These are phyloP conservation scores for Coptodon bakossiorum DNA, from an alignment of 2,113 vertebrate genomes.

Conservation along the genomic window DNA sequence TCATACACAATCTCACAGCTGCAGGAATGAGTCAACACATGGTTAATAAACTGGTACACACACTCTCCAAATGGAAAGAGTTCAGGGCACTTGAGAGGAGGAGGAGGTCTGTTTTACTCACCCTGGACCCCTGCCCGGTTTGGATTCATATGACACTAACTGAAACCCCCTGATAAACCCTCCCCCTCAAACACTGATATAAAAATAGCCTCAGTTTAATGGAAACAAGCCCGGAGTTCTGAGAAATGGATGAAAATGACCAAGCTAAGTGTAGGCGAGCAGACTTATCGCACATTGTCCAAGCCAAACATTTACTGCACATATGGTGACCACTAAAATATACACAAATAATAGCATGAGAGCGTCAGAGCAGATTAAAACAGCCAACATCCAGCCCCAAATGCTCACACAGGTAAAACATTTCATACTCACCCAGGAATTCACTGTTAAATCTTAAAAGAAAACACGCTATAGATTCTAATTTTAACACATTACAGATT, in stretches of 20 bases:
- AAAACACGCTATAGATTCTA: neutral
- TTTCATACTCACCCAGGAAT: neutral
- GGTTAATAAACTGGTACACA: conserved; percentile 32
- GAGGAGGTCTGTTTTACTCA: conserved; percentile 37
- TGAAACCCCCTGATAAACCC: conserved; percentile 2
- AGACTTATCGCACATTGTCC: conserved; percentile 46
- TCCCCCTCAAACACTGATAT: conserved; percentile 25
- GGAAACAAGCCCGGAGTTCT: conserved; percentile 56
- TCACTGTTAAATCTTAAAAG: neutral
- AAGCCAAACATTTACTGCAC: conserved; percentile 43
- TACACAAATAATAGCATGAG: conserved; percentile 21
- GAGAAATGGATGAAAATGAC: conserved; percentile 54
- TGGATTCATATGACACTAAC: conserved; percentile 62
- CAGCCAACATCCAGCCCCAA: neutral
- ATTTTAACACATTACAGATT: conserved; percentile 23
- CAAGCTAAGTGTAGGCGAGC: conserved; percentile 31
- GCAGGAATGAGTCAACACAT: conserved; percentile 54
- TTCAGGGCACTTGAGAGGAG: neutral
- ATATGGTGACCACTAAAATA: conserved; percentile 40
- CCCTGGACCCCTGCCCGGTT: conserved; percentile 53
- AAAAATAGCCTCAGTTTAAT: conserved; percentile 68
- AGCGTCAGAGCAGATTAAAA: neutral
- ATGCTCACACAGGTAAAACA: neutral
- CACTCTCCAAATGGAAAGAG: conserved; percentile 15
- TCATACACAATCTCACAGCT: neutral